A percentile compares a stretch with the other conserved stretches of the same genome.
phyloP scores from a whole-genome alignment of 2,888 invertebrate species.

The Macropis europaea region DNA sequence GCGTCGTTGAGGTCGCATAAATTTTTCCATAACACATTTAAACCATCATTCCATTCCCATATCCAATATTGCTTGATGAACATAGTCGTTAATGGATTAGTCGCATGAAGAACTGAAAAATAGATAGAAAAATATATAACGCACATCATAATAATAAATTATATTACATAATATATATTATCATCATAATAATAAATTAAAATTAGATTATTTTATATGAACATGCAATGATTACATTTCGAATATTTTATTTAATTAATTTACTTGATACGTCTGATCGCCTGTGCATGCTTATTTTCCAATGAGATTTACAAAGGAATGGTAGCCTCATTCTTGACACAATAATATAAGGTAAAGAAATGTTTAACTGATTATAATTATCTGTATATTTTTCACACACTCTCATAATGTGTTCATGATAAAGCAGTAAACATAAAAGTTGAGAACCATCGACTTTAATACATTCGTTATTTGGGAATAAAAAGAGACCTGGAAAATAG shows the following conservation, averaged over 20 bases:
- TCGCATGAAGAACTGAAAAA: slow-evolving; percentile 62
- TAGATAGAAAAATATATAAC: slow-evolving; percentile 8
- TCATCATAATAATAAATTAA: neutral
- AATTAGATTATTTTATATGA: neutral
- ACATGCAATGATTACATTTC: neutral
- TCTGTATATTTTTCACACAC: slow-evolving; percentile 54
- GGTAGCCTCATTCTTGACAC: slow-evolving; percentile 80
- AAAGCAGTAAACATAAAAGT: slow-evolving; percentile 81
- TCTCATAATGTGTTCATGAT: slow-evolving; percentile 78
- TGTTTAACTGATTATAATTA: slow-evolving; percentile 66
- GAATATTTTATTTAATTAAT: slow-evolving; percentile 6
- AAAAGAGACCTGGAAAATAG: slow-evolving; percentile 79
- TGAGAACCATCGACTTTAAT: slow-evolving; percentile 80
- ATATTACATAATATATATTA: no score
- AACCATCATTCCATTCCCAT: slow-evolving; percentile 73
- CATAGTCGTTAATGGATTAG: slow-evolving; percentile 58
- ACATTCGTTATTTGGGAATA: slow-evolving; percentile 82
- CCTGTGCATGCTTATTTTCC: slow-evolving; percentile 79
- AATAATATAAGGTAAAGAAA: slow-evolving; percentile 81
- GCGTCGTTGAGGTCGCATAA: slow-evolving; percentile 62
- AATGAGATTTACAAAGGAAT: slow-evolving; percentile 80
- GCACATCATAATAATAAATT: neutral
- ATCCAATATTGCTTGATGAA: slow-evolving; percentile 74
- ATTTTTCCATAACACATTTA: slow-evolving; percentile 65
- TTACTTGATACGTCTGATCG: slow-evolving; percentile 73